These are phyloP conservation scores for Orussus abietinus DNA, from an alignment of 1,140 invertebrate species.

Conservation along the genomic window DNA sequence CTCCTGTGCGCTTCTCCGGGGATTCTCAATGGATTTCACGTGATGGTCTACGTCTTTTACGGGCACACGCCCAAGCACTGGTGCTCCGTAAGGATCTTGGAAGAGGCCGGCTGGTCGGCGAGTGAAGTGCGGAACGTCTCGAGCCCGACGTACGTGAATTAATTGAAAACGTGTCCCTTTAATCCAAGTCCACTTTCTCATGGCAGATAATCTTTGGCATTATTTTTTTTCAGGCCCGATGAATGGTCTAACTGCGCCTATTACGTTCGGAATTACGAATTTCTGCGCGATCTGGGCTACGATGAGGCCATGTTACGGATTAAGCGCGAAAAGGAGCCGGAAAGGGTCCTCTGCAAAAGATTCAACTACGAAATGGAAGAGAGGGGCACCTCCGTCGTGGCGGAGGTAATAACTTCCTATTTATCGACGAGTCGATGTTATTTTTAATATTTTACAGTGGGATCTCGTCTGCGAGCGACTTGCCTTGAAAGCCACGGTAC, in stretches of 20 bases:
- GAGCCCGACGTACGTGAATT: no score
- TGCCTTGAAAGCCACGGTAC: no score
- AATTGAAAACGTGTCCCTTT: no score
- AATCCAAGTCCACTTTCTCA: no score
- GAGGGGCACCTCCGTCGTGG: constrained; percentile 39
- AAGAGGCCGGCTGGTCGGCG: constrained; percentile 40
- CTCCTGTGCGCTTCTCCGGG: constrained; percentile 47
- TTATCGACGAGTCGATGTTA: no score
- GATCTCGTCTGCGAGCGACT: no score
- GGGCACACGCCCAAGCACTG: constrained; percentile 44
- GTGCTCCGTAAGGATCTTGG: constrained; percentile 47
- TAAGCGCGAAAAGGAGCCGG: constrained; percentile 20
- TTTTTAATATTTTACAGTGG: no score
- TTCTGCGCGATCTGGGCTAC: constrained; percentile 36
- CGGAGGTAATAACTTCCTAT: constrained; percentile 26
- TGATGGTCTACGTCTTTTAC: constrained; percentile 51
- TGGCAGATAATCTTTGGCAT: no score
- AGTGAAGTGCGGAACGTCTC: constrained; percentile 44
- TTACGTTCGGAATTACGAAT: constrained; percentile 44
- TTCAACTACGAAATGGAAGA: constrained; percentile 32
- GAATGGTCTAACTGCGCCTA: constrained; percentile 15
- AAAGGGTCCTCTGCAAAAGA: constrained; percentile 32
- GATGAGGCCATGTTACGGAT: constrained; percentile 35
- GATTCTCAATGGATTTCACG: constrained; percentile 53
- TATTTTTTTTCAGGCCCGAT: constrained; percentile 26